Percentiles rank a stretch among this genome's conserved stretches.
These are phyloP conservation scores for Candidula unifasciata DNA, from an alignment of 2,888 invertebrate species.

Conservation along the genomic window DNA sequence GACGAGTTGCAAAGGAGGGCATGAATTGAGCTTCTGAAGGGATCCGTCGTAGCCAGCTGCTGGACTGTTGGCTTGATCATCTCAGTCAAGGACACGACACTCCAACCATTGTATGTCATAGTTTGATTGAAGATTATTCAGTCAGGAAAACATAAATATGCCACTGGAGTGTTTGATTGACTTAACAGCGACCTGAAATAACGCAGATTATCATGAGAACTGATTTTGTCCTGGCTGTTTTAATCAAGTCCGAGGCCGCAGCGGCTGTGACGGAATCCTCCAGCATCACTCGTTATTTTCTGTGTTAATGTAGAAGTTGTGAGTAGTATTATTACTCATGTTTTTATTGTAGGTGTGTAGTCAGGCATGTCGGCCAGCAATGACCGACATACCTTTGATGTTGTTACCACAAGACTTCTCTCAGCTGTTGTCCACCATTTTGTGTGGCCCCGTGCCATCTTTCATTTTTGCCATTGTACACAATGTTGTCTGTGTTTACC, in stretches of 20 bases:
- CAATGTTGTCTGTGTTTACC: slow-evolving; percentile 8
- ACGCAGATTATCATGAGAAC: no score
- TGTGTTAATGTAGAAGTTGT: slow-evolving; percentile 36
- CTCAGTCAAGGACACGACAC: no score
- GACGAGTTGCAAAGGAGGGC: slow-evolving; percentile 51
- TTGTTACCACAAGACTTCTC: not conserved
- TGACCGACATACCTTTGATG: not conserved
- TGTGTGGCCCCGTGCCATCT: not conserved
- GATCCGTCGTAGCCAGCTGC: not conserved
- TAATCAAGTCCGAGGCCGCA: not conserved
- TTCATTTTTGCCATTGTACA: slow-evolving; percentile 15
- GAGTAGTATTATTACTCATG: slow-evolving; percentile 4
- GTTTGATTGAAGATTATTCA: no score
- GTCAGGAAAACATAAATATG: no score
- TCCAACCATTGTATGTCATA: no score
- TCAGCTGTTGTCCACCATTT: not conserved
- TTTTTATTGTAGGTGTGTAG: slow-evolving; percentile 22
- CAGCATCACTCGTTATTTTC: slow-evolving; percentile 25
- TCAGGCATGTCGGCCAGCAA: not conserved
- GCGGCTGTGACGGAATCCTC: not conserved
- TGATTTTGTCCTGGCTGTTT: no score
- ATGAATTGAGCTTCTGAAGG: slow-evolving; percentile 5
- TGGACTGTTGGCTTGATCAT: not conserved
- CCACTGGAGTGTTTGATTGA: no score
- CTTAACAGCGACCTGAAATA: no score